Evolutionary conservation across 2,113 vertebrate genomes (phyloP), one percentile per base, ranked within the genome.

Genomic region (Neopipo cinnamomea): DNA sequence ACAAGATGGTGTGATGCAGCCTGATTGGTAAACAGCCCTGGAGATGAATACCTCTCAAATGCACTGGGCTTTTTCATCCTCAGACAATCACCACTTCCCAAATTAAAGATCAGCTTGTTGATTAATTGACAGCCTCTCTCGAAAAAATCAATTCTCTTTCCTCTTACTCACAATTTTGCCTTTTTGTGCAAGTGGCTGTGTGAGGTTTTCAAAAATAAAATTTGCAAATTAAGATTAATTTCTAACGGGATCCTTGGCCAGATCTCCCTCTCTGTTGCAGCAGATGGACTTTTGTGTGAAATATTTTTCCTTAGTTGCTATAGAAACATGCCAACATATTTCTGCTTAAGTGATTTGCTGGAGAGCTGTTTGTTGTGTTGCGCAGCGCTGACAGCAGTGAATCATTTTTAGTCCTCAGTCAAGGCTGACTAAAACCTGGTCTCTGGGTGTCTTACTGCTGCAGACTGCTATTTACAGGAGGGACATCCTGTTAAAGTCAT

Each of bases 291-390:
- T 97, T 91, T 93, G 94, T 86, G 71, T 98, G 98, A 98, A 98
- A 98, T 98, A 98, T 98, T 98, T 98, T 98, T 97, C 96, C 93
- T 61, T 67, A 97, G 98, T 98, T 98, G 97, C 98, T 97, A 98
- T 98, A 98, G 98, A 98, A 97, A 98, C 96, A 79, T 97, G 98
- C 98, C 97, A 97, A 97, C 97, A 98, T 97, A 98, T 97, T 97
- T 97, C 97, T 97, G 97, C 96, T 87, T 71, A 96, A 97, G 97
- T 79, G 96, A 97, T 97, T 98, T 97, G 97, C 97, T 95, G 96
- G 94, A 97, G 98, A 96, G 96, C 95, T 97, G 96, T 97, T 97
- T 98, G 98, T 97, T 98, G 97, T 95, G 95, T 96, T 93, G 96
- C 97, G 97, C 94, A 41, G 95, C 16, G 83, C 94, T 95, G 97